A percentile compares a stretch with the other conserved stretches of the same genome.
phyloP scores from a whole-genome alignment of 2,888 invertebrate species.

The Erannis defoliaria region DNA sequence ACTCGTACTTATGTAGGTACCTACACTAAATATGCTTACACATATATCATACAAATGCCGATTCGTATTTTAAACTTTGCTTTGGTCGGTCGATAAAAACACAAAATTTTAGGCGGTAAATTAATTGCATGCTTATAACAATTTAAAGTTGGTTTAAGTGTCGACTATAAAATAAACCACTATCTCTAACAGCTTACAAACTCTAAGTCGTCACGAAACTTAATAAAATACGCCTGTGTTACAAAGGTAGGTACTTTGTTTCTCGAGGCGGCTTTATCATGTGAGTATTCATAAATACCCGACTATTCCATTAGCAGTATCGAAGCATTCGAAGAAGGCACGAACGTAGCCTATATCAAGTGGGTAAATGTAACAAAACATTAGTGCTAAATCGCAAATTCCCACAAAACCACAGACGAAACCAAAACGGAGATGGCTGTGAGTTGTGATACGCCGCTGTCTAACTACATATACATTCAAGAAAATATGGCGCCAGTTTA shows the following conservation, averaged over 20 bases:
- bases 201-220: not conserved
- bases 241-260: not conserved
- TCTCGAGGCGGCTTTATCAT: slow-evolving; percentile 3
- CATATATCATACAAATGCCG: too few species aligned
- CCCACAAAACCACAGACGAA: slow-evolving; percentile 29
- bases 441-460: too few species aligned
- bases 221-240: too few species aligned
- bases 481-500: too few species aligned
- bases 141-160: too few species aligned
- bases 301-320: slow-evolving; percentile 39
- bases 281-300: slow-evolving; percentile 24
- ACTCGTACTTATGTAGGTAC: too few species aligned
- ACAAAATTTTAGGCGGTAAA: too few species aligned
- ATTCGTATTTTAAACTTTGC: too few species aligned
- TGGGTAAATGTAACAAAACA: slow-evolving; percentile 42
- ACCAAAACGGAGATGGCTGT: not conserved
- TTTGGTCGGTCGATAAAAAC: too few species aligned
- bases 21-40: too few species aligned
- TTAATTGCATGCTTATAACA: too few species aligned
- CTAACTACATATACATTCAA: too few species aligned
- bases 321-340: slow-evolving; percentile 27
- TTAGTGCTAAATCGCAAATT: slow-evolving; percentile 48
- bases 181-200: not conserved
- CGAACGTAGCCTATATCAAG: slow-evolving; percentile 28
- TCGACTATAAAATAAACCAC: not conserved